phyloP scores from a whole-genome alignment of 2,888 invertebrate genomes.

The Oxycera nigricornis region DNA sequence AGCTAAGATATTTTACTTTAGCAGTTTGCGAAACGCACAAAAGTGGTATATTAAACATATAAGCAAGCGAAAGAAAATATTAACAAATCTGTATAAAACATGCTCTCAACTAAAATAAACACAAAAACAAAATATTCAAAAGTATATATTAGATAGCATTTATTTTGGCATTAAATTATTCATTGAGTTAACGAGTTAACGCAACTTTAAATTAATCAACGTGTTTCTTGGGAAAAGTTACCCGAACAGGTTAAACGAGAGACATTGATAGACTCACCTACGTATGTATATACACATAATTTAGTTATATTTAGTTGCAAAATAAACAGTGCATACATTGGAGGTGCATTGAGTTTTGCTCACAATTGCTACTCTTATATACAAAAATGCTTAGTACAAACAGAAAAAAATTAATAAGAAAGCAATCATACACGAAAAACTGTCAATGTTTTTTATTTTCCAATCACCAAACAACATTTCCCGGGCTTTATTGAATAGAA shows the following conservation, averaged over 20 bases:
- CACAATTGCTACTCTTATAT: background rate
- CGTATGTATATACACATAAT: background rate
- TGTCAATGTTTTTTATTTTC: background rate
- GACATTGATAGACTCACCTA: too few species aligned
- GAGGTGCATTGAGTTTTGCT: background rate
- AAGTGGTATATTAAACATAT: too few species aligned
- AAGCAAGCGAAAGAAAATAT: background rate
- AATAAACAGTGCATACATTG: conserved; percentile 6
- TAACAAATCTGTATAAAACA: background rate
- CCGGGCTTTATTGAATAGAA: background rate
- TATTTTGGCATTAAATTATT: conserved; percentile 27
- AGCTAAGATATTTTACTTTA: too few species aligned
- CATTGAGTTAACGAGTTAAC: background rate
- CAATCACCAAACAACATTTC: conserved; percentile 28
- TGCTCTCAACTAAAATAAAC: background rate
- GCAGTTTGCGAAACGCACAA: too few species aligned
- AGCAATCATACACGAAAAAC: background rate
- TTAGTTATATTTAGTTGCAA: too few species aligned
- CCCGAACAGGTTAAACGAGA: background rate
- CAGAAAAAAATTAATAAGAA: background rate
- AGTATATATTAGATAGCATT: background rate
- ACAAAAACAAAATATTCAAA: background rate
- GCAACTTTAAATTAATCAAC: conserved; percentile 1
- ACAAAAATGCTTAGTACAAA: background rate
- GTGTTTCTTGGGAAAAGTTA: background rate